Evolutionary conservation across 1,140 invertebrate genomes (phyloP).

Genomic region (Drosophila sechellia): DNA sequence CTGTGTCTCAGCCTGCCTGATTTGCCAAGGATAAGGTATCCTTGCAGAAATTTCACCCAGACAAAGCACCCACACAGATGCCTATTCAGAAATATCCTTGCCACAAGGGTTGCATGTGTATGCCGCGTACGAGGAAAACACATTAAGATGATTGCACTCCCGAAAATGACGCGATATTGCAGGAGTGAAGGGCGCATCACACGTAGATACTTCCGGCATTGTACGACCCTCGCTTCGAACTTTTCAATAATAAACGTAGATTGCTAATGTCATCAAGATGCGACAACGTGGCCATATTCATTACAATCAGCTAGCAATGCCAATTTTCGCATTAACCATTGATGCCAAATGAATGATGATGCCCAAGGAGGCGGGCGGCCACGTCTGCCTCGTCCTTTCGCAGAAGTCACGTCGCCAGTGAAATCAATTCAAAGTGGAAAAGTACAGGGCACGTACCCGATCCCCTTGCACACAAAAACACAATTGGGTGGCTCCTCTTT

Average conservation of each 20-base stretch:
- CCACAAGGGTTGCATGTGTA: not conserved
- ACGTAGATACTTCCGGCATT: constrained; percentile 35
- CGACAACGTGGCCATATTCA: constrained; percentile 67
- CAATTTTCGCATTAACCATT: constrained; percentile 78
- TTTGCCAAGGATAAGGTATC: constrained; percentile 15
- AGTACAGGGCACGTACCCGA: constrained; percentile 58
- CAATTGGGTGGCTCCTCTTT: constrained; percentile 19
- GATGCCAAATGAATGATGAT: constrained; percentile 77
- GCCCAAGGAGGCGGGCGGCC: constrained; percentile 8
- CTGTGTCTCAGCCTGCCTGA: too few relatives aligned
- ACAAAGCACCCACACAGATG: constrained; percentile 14
- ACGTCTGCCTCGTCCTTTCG: constrained; percentile 1
- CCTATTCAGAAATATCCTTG: constrained; percentile 37
- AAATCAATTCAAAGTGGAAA: constrained; percentile 64
- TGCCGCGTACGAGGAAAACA: constrained; percentile 45
- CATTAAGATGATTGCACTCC: constrained; percentile 81
- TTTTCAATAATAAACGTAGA: constrained; percentile 59
- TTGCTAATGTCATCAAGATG: constrained; percentile 70
- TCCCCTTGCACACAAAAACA: constrained; percentile 32
- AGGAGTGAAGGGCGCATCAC: constrained; percentile 12
- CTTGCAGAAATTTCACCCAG: constrained; percentile 40
- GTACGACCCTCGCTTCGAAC: not conserved
- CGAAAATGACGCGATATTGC: constrained; percentile 65
- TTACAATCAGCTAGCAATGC: constrained; percentile 66
- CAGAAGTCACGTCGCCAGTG: constrained; percentile 47